Percentiles rank a stretch among this genome's conserved stretches.
phyloP scores from a whole-genome alignment of 2,888 invertebrate species.

The Tinea semifulvella region DNA sequence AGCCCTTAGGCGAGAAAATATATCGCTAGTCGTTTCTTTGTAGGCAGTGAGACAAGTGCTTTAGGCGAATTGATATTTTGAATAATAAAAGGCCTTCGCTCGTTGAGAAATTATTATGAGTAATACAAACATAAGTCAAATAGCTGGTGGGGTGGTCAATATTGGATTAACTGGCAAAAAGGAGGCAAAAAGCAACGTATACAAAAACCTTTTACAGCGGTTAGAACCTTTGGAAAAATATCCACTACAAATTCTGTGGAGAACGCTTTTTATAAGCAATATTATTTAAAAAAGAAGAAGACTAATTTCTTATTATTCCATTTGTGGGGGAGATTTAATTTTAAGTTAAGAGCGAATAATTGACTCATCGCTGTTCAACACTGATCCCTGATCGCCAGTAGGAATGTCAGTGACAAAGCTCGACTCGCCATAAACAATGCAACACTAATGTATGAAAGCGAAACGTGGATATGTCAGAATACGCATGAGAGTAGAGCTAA shows the following conservation, averaged over 20 bases:
- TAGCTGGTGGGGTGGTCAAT: conserved; percentile 63
- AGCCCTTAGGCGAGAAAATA: conserved; percentile 35
- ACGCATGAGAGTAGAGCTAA: no score
- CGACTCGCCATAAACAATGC: no score
- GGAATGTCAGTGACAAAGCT: no score
- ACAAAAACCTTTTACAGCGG: conserved; percentile 67
- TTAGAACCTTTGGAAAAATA: conserved; percentile 56
- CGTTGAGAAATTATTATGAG: conserved; percentile 55
- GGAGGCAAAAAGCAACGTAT: conserved; percentile 67
- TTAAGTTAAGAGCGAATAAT: no score
- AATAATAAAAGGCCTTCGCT: conserved; percentile 57
- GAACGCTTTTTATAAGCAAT: conserved; percentile 35
- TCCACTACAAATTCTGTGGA: conserved; percentile 47
- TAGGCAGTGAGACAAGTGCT: no score
- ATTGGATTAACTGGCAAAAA: conserved; percentile 64
- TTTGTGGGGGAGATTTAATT: no score
- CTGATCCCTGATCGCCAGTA: no score
- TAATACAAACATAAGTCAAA: conserved; percentile 65
- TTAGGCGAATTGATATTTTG: conserved; percentile 65
- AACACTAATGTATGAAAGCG: no score
- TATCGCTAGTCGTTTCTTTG: conserved; percentile 50
- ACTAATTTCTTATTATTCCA: no score
- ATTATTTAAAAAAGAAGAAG: no score
- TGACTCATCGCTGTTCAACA: no score
- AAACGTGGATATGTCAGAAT: no score